Evolutionary conservation across 2,888 invertebrate genomes (phyloP).

Genomic region (Plebejus melissa): DNA sequence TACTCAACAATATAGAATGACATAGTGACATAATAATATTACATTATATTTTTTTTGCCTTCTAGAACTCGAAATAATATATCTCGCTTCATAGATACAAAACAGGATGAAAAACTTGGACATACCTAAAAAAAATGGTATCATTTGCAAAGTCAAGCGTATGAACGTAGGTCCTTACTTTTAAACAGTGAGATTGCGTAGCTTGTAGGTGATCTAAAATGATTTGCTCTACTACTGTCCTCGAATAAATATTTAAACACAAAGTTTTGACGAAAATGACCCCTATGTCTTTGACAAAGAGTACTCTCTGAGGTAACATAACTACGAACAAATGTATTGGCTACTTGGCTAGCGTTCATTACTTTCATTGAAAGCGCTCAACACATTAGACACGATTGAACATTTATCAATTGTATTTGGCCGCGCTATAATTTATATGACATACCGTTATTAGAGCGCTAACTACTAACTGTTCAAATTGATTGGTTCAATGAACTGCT

Average conservation of each 20-base stretch:
- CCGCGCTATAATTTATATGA: slow-evolving; percentile 6
- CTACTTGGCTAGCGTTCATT: not conserved
- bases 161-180: not conserved
- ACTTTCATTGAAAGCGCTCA: slow-evolving; percentile 2
- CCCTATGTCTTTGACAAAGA: not conserved
- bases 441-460: not conserved
- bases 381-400: not conserved
- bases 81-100: not conserved
- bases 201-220: not conserved
- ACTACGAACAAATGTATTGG: not conserved
- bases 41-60: too few relatives aligned
- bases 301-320: not conserved
- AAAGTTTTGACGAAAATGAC: not conserved
- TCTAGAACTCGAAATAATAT: too few relatives aligned
- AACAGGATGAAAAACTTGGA: not conserved
- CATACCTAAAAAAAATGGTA: not conserved
- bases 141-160: not conserved
- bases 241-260: not conserved
- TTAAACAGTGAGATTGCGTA: not conserved
- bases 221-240: not conserved
- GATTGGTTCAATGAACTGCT: slow-evolving; percentile 15
- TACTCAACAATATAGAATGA: not conserved
- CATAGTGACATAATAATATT: not conserved
- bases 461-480: slow-evolving; percentile 5
- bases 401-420: slow-evolving; percentile 1